phyloP scores from a whole-genome alignment of 2,797 vertebrate genomes.

The Synanceia verrucosa region DNA sequence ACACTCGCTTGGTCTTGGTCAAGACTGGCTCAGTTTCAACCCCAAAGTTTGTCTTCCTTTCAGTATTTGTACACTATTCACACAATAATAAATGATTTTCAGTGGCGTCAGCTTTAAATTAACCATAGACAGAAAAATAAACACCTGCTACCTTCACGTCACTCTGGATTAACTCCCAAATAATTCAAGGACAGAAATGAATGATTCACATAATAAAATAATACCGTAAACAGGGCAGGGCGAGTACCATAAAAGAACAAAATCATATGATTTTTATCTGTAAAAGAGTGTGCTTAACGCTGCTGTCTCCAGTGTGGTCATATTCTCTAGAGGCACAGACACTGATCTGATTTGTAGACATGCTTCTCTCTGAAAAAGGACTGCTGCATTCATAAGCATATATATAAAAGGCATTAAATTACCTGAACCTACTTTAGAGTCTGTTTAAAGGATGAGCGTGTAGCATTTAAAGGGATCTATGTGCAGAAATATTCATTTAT shows the following conservation, averaged over 20 bases:
- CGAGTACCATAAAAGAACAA: conserved; percentile 73
- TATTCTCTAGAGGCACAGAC: conserved; percentile 21
- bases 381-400: not conserved
- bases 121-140: conserved; percentile 72
- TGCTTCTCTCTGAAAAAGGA: not conserved
- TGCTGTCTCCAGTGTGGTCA: conserved; percentile 39
- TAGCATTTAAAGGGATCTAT: not conserved
- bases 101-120: conserved; percentile 85
- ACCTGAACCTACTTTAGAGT: conserved; percentile 21
- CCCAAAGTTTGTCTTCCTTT: conserved; percentile 73
- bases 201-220: conserved; percentile 52
- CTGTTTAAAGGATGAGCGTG: not conserved
- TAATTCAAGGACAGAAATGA: conserved; percentile 45
- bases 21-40: conserved; percentile 82
- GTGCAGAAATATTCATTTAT: not conserved
- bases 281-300: conserved; percentile 2
- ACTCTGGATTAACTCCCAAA: conserved; percentile 53
- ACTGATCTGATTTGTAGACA: conserved; percentile 6
- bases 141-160: conserved; percentile 84
- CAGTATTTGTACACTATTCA: conserved; percentile 87
- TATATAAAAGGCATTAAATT: conserved; percentile 11
- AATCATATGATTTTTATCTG: too few relatives aligned
- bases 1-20: conserved; percentile 57
- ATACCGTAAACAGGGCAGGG: conserved; percentile 42
- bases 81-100: conserved; percentile 81